Conservation (phyloP, 2,113 vertebrate genomes). For the Pitta sordida region DNA sequence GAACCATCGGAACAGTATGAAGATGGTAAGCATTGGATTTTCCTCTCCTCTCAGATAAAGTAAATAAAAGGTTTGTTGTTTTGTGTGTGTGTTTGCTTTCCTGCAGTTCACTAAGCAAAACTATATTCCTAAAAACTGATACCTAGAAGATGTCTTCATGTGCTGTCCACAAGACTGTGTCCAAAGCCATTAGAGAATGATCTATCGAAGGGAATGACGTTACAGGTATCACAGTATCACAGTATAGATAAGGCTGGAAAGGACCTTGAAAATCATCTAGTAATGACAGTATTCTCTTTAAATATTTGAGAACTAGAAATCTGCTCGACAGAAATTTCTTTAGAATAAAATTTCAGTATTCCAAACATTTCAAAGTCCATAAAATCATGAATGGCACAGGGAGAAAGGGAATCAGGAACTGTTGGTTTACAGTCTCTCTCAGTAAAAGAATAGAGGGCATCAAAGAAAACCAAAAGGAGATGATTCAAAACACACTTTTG, state of each 20-base stretch:
- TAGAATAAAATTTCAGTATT: neutral
- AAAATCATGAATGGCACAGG: neutral
- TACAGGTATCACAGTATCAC: too few species aligned
- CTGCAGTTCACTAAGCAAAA: neutral
- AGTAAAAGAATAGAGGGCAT: neutral
- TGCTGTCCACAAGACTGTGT: neutral
- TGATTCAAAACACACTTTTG: accelerated
- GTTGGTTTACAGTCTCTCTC: neutral
- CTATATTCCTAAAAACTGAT: neutral
- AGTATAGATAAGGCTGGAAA: too few species aligned
- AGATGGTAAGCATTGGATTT: neutral
- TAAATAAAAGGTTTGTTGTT: neutral
- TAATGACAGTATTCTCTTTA: neutral
- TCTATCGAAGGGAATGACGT: neutral
- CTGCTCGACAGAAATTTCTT: neutral
- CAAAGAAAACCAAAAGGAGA: neutral
- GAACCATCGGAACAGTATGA: neutral
- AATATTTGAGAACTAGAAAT: neutral
- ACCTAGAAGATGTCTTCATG: neutral
- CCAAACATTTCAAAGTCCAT: neutral
- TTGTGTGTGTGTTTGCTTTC: neutral
- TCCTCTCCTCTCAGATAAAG: neutral
- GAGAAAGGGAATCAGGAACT: neutral
- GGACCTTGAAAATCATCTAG: too few species aligned
- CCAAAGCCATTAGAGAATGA: neutral